Conservation (phyloP, 2,888 invertebrate species). For the Dorcus parallelipipedus region DNA sequence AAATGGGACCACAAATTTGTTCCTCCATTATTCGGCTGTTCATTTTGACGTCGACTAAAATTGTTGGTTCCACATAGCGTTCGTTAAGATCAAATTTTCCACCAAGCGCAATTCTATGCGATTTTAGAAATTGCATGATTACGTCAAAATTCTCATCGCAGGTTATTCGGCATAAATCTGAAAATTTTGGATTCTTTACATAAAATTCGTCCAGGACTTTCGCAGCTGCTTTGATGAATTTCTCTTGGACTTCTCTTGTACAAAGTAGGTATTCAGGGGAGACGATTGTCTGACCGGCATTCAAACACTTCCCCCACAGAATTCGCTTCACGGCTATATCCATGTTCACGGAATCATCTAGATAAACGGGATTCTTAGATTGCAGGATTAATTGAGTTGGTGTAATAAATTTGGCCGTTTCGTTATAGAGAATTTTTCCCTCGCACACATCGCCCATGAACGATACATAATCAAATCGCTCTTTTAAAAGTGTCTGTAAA, state of each 20-base stretch:
- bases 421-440: slow-evolving; percentile 84
- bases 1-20: slow-evolving; percentile 95
- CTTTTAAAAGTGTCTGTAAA: slow-evolving; percentile 42
- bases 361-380: slow-evolving; percentile 81
- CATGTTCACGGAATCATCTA: slow-evolving; percentile 81
- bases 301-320: slow-evolving; percentile 92
- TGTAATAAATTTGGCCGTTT: slow-evolving; percentile 87
- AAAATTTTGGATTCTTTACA: slow-evolving; percentile 73
- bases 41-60: slow-evolving; percentile 69
- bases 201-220: slow-evolving; percentile 79
- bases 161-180: slow-evolving; percentile 79
- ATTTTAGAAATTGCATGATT: slow-evolving; percentile 60
- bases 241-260: slow-evolving; percentile 73
- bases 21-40: slow-evolving; percentile 79
- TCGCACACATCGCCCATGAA: slow-evolving; percentile 86
- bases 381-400: slow-evolving; percentile 91
- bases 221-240: slow-evolving; percentile 48
- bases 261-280: slow-evolving; percentile 94
- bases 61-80: slow-evolving; percentile 74
- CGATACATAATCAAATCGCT: slow-evolving; percentile 94
- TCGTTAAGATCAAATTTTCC: slow-evolving; percentile 74
- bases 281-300: slow-evolving; percentile 94
- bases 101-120: slow-evolving; percentile 73
- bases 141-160: slow-evolving; percentile 81
- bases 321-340: slow-evolving; percentile 74